Base-by-base conservation (phyloP, 2,888 invertebrate genomes). In the Drosophila pegasa region DNA sequence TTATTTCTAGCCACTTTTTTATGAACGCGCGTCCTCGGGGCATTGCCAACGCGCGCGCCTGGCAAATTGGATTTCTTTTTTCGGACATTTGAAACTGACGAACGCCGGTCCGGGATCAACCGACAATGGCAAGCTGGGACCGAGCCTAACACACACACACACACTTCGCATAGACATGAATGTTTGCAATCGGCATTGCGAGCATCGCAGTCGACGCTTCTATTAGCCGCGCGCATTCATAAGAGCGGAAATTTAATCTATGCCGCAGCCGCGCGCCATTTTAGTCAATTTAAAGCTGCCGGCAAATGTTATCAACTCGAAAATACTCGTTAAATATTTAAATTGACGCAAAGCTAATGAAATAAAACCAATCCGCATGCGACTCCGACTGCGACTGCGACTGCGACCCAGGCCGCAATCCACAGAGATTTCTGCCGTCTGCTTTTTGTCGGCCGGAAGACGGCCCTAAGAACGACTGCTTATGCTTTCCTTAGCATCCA, bases 11-110 rank as follows among this genome's bases (percentile, higher is more conserved):
- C 68, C 45, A 67, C 27, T 57, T 76, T 79, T 83, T 80, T 85
- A 69, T 87, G 73, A 84, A 81, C 83, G 87, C 85, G 62, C 85
- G 71, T 81, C 87, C 76, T 69, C 69, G 72, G 87, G 85, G 79
- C 80, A 86, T 78, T 75, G 81, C 54, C 66, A 86, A 62, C 66
- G 82, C 79, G 64, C 59, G 59, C 62, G 77, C 66, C 83, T 71
- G 74, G 80, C 78, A 85, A 83, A 86, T 85, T 85, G 87, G 88
- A 85, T 85, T 85, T 85, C 71, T 86, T 79, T 80, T 83, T 83
- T 82, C 66, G 75, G 75, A 80, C 80, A 86, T 87, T 84, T 73
- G 71, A 79, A 76, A 68, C 87, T 74, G 82, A 82, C 82, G 82
- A 84, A 59, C 67, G 52, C 25, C 22, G 45, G 43, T 40, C 68